phyloP scores from a whole-genome alignment of 2,888 invertebrate species.

The Kuschelorhynchus macadamiae region DNA sequence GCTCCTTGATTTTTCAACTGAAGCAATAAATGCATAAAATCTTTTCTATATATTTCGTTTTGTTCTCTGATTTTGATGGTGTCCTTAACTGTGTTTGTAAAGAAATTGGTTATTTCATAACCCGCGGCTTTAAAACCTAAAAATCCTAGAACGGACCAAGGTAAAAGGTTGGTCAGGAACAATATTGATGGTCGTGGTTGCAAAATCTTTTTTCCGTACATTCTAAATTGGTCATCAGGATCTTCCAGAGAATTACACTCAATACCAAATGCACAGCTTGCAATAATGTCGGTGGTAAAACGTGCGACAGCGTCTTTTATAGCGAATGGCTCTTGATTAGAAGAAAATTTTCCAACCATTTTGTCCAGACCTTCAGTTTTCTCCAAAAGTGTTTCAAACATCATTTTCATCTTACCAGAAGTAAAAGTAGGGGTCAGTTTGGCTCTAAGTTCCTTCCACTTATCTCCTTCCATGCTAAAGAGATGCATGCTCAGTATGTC shows the following conservation, averaged over 20 bases:
- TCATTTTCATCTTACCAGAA: conserved; percentile 36
- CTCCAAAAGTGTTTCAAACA: conserved; percentile 39
- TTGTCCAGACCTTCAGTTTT: conserved; percentile 48
- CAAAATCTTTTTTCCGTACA: conserved; percentile 1
- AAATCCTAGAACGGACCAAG: neutral
- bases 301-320: conserved; percentile 55
- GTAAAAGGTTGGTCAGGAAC: neutral
- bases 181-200: neutral
- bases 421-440: conserved; percentile 60
- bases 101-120: conserved; percentile 13
- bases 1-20: conserved; percentile 58
- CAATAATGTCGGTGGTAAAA: too few relatives aligned
- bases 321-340: too few relatives aligned
- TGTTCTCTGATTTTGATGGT: conserved; percentile 34
- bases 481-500: conserved; percentile 62
- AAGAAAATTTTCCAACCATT: too few relatives aligned
- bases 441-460: conserved; percentile 67
- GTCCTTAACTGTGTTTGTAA: conserved; percentile 20
- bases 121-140: conserved; percentile 2
- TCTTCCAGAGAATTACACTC: conserved; percentile 68
- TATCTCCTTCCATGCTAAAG: conserved; percentile 59
- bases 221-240: conserved; percentile 69
- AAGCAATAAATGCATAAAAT: conserved; percentile 39
- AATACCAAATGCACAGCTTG: too few relatives aligned
- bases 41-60: conserved; percentile 55